Conservation (phyloP, 2,797 vertebrate genomes). For the Crenuchus spilurus region DNA sequence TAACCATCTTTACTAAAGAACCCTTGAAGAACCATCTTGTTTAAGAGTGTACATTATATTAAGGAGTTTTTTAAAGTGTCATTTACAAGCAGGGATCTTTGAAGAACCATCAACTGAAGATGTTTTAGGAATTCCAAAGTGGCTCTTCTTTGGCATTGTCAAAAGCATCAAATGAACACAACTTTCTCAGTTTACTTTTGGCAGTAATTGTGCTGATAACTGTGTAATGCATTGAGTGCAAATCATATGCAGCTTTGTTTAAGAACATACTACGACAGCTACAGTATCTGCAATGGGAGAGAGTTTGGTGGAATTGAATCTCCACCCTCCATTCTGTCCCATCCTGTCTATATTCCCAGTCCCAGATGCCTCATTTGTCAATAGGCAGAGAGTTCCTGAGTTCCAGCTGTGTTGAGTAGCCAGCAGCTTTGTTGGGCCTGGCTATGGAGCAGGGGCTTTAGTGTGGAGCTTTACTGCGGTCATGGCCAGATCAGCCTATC, state of each 20-base stretch:
- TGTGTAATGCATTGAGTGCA: no score
- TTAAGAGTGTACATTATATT: no score
- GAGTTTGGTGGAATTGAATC: background rate
- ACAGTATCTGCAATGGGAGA: background rate
- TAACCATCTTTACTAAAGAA: no score
- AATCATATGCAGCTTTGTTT: background rate
- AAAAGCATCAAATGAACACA: no score
- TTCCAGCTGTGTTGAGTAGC: constrained; percentile 2
- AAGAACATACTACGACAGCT: background rate
- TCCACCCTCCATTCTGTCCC: background rate
- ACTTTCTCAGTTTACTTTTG: no score
- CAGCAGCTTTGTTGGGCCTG: background rate
- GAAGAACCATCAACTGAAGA: no score
- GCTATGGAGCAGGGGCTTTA: constrained; percentile 3
- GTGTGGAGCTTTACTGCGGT: background rate
- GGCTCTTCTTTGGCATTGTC: no score
- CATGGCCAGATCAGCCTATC: constrained; percentile 30
- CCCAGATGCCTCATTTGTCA: constrained; percentile 13
- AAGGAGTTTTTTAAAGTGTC: no score
- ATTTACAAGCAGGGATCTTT: no score
- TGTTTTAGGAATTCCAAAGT: no score
- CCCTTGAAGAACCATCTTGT: no score
- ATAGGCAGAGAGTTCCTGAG: background rate
- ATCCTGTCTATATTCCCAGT: background rate
- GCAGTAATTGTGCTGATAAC: no score